Base-by-base conservation (phyloP, 2,113 vertebrate genomes). In the Chamaetylas fuelleborni region DNA sequence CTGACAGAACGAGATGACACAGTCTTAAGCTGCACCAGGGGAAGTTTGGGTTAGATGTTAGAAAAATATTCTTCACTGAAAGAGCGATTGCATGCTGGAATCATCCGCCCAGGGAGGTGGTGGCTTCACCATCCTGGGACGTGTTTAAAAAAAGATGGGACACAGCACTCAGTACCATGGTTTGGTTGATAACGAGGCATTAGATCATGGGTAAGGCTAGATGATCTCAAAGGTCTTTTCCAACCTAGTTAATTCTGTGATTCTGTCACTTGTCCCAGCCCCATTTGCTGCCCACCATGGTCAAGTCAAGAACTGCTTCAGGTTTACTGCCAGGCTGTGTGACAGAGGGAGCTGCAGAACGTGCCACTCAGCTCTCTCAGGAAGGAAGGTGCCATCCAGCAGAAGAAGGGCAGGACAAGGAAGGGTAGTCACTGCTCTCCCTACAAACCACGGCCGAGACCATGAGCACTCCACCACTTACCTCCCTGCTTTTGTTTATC, bases 11-110 rank as follows among this genome's bases (percentile, higher is more conserved):
- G 0, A 62, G 57, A 62, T 28, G 14, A 45, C 18, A 83, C 28
- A 26, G 7, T 26, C 17, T 70, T 26, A 72, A 72, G 11, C 18
- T 62, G 57, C 0, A 0, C 11, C 26, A 45, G 5, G 14, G 33
- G 5, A 54, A 54, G 6, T 36, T 72, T 45, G 38, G 22, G 11
- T 6, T 83, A 12, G 38, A 25, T 7, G 43, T 36, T 17, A 72
- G 26, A 45, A 71, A 80, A 62, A 38, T 11, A 9, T 17, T 42
- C 13, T 36, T 38, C 18, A 45, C 22, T 22, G 22, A 26, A 62
- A 33, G 14, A 38, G 17, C 54, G 38, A 33, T 26, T 36, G 8
- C 6, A 11, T 18, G 17, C 22, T 62, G 13, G 26, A 45, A 25
- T 62, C 4, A 1, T 62, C 33, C 53, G 17, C 14, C 11, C 17